Conservation (phyloP, 2,888 invertebrate species). For the Bombyx huttoni region DNA sequence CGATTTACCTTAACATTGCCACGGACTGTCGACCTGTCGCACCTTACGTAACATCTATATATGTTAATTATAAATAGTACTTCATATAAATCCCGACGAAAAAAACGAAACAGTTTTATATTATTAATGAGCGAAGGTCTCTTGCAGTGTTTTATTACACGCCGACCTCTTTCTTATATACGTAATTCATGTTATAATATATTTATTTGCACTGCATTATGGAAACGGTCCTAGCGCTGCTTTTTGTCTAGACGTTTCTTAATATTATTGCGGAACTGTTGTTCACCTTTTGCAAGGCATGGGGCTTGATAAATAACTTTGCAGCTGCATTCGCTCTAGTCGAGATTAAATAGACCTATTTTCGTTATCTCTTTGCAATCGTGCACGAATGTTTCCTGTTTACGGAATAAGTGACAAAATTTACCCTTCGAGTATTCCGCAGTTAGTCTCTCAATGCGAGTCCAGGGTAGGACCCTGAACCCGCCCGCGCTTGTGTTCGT, state of each 20-base stretch:
- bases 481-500: slow-evolving; percentile 46
- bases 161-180: background rate
- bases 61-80: too few relatives aligned
- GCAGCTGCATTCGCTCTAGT: slow-evolving; percentile 2
- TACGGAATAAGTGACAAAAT: slow-evolving; percentile 22
- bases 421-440: slow-evolving; percentile 37
- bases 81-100: too few relatives aligned
- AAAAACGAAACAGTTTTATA: background rate
- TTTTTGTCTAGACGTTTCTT: background rate
- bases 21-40: too few relatives aligned
- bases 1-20: slow-evolving; percentile 14
- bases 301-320: background rate
- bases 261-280: background rate
- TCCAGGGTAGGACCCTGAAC: slow-evolving; percentile 68
- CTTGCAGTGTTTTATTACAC: background rate
- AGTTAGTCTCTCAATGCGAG: slow-evolving; percentile 37
- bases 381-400: slow-evolving; percentile 25
- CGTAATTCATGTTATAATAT: background rate
- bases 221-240: background rate
- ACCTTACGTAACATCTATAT: background rate
- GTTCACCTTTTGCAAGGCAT: background rate
- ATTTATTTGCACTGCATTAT: background rate
- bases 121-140: background rate
- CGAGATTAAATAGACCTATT: slow-evolving; percentile 8
- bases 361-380: slow-evolving; percentile 1